These are phyloP conservation scores for Synanthedon andrenaeformis DNA, from an alignment of 2,888 invertebrate genomes.

Conservation along the genomic window DNA sequence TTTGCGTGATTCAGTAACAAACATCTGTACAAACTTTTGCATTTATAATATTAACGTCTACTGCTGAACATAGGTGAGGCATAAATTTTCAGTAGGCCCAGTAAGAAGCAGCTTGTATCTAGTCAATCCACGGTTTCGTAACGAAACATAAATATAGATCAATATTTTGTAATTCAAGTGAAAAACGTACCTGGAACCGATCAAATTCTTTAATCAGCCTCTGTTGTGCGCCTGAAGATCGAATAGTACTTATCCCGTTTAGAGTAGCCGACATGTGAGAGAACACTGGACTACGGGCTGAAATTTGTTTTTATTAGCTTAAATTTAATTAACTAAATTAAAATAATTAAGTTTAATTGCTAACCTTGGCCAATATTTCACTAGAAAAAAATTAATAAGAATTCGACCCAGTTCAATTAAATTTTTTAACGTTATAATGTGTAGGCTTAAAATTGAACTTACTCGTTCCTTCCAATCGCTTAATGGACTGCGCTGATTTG, in stretches of 20 bases:
- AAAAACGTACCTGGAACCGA: constrained; percentile 67
- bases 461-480: constrained; percentile 79
- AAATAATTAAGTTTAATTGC: neutral
- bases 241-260: constrained; percentile 87
- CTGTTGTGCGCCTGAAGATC: constrained; percentile 81
- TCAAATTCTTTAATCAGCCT: constrained; percentile 83
- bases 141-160: too few species aligned
- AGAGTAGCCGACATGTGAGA: constrained; percentile 90
- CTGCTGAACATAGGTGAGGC: too few species aligned
- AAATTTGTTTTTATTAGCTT: constrained; percentile 11
- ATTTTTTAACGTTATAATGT: too few species aligned
- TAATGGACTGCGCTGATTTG: constrained; percentile 81
- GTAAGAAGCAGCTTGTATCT: too few species aligned
- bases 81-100: too few species aligned
- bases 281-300: constrained; percentile 91
- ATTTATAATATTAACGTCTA: too few species aligned
- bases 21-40: too few species aligned
- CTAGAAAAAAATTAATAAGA: neutral
- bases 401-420: neutral
- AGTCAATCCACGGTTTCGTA: too few species aligned
- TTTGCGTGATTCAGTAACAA: too few species aligned
- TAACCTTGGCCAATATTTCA: too few species aligned
- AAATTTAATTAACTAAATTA: neutral
- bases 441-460: constrained; percentile 26
- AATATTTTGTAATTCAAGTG: too few species aligned